Conservation (phyloP, 1,140 invertebrate genomes). For the Ptiloglossa arizonensis region DNA sequence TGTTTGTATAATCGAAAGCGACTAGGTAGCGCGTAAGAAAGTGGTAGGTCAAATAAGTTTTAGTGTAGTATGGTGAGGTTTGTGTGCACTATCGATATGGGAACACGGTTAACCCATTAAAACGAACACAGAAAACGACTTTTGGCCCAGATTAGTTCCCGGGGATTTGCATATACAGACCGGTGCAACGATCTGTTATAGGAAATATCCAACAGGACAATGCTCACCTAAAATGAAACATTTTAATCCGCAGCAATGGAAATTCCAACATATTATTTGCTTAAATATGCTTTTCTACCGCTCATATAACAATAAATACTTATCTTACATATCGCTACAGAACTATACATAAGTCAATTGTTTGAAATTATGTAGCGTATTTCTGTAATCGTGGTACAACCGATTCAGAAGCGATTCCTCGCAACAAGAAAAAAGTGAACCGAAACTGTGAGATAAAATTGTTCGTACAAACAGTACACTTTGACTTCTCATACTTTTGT, state of each 20-base stretch:
- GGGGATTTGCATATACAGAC: conserved; percentile 25
- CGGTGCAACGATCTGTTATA: not conserved
- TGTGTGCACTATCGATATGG: not conserved
- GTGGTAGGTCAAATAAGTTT: conserved; percentile 2
- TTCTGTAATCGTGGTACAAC: too few species aligned
- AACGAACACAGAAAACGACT: conserved; percentile 40
- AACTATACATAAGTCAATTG: too few species aligned
- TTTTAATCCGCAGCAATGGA: not conserved
- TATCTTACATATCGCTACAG: too few species aligned
- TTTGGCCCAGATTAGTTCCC: conserved; percentile 19
- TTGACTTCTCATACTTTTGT: too few species aligned
- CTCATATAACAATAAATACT: too few species aligned
- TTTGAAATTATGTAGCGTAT: too few species aligned
- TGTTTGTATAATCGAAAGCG: conserved; percentile 25
- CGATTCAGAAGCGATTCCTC: too few species aligned
- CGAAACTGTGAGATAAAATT: too few species aligned
- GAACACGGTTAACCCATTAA: conserved; percentile 29
- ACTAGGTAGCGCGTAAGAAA: conserved; percentile 1
- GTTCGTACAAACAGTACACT: too few species aligned
- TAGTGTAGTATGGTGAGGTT: not conserved
- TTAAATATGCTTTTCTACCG: too few species aligned
- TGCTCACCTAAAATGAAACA: not conserved
- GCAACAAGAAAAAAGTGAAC: too few species aligned
- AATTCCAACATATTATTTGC: not conserved
- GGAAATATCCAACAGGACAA: too few species aligned